phyloP scores from a whole-genome alignment of 2,113 vertebrate species.

The Corythaeola cristata region DNA sequence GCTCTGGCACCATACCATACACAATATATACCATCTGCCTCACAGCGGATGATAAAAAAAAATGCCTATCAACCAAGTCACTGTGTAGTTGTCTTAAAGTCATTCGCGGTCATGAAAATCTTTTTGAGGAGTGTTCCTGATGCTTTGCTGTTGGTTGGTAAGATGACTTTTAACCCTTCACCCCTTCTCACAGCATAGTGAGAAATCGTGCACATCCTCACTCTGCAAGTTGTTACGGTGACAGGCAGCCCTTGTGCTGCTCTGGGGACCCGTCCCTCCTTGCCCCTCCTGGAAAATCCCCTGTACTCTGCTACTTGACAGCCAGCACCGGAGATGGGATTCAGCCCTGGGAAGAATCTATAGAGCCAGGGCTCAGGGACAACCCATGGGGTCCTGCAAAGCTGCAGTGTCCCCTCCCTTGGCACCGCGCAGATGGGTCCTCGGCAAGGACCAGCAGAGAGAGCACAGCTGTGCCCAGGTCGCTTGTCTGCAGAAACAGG shows the following conservation, averaged over 20 bases:
- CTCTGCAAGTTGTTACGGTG: background rate
- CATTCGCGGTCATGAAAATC: background rate
- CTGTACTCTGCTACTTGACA: background rate
- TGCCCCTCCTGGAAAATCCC: background rate
- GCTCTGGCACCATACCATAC: background rate
- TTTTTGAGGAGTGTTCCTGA: background rate
- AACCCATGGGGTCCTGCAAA: fast-evolving
- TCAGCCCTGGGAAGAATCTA: background rate
- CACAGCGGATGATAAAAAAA: background rate
- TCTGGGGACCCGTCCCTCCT: background rate
- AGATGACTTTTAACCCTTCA: background rate
- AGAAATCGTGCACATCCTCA: fast-evolving
- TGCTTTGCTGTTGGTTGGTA: background rate
- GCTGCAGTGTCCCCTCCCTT: background rate
- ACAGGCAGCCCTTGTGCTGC: background rate
- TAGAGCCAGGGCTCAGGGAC: background rate
- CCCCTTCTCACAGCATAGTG: fast-evolving
- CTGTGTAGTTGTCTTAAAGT: background rate
- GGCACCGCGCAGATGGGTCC: fast-evolving
- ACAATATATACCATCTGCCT: background rate
- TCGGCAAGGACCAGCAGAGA: background rate
- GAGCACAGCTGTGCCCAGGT: background rate
- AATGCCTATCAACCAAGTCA: background rate
- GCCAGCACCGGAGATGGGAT: background rate
- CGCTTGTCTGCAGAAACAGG: background rate